Evolutionary conservation across 2,888 invertebrate genomes (phyloP).

Genomic region (Junonia oenone): DNA sequence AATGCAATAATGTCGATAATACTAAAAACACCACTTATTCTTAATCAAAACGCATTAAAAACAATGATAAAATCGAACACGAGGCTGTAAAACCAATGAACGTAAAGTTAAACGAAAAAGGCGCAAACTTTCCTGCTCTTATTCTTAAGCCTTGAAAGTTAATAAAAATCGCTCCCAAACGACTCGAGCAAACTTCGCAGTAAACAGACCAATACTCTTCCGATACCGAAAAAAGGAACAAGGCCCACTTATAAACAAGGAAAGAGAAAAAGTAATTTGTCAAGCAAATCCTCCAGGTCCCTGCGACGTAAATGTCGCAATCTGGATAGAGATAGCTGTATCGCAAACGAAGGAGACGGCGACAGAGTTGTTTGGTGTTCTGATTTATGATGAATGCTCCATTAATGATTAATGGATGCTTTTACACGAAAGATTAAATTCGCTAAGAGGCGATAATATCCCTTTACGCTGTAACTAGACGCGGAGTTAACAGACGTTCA

Average conservation of each 20-base stretch:
- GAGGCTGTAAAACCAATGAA: slow-evolving; percentile 49
- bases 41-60: slow-evolving; percentile 26
- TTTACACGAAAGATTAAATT: slow-evolving; percentile 46
- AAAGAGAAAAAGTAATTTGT: slow-evolving; percentile 72
- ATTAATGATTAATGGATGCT: slow-evolving; percentile 55
- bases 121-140: slow-evolving; percentile 45
- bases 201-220: slow-evolving; percentile 58
- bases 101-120: slow-evolving; percentile 58
- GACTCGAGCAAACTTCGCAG: slow-evolving; percentile 58
- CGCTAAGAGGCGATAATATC: slow-evolving; percentile 37
- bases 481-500: slow-evolving; percentile 26
- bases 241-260: slow-evolving; percentile 51
- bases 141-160: slow-evolving; percentile 51
- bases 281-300: slow-evolving; percentile 65
- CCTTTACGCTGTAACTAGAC: slow-evolving; percentile 29
- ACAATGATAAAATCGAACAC: slow-evolving; percentile 51
- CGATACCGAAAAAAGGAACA: slow-evolving; percentile 41
- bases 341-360: slow-evolving; percentile 30
- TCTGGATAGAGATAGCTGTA: slow-evolving; percentile 35
- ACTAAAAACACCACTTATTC: slow-evolving; percentile 8
- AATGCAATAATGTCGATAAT: slow-evolving; percentile 3
- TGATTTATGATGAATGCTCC: slow-evolving; percentile 55
- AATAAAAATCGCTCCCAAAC: slow-evolving; percentile 73
- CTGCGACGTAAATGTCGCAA: slow-evolving; percentile 45
- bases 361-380: slow-evolving; percentile 24